phyloP scores from a whole-genome alignment of 2,888 invertebrate genomes.

The Dryococelus australis region DNA sequence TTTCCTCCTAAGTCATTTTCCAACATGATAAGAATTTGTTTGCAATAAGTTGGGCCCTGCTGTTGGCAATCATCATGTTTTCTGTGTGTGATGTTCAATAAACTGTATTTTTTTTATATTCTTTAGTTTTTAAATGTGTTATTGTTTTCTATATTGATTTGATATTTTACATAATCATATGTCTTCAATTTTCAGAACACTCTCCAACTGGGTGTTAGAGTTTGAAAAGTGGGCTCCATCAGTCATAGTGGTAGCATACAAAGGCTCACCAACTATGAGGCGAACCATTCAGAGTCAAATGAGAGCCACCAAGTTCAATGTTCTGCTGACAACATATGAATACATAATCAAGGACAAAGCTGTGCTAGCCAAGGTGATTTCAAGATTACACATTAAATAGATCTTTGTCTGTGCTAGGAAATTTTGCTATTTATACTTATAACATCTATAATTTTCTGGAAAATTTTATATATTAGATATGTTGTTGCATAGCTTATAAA shows the following conservation, averaged over 20 bases:
- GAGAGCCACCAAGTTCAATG: constrained; percentile 65
- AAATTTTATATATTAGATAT: too few relatives aligned
- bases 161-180: background rate
- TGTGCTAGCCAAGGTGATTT: constrained; percentile 63
- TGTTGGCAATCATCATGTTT: too few relatives aligned
- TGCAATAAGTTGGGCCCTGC: too few relatives aligned
- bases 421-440: too few relatives aligned
- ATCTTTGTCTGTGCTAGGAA: too few relatives aligned
- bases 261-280: constrained; percentile 63
- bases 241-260: constrained; percentile 58
- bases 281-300: constrained; percentile 56
- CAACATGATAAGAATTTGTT: too few relatives aligned
- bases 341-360: constrained; percentile 71
- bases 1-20: too few relatives aligned
- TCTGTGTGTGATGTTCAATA: too few relatives aligned
- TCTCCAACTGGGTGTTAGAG: constrained; percentile 70
- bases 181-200: constrained; percentile 55
- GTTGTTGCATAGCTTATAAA: too few relatives aligned
- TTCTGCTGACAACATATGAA: constrained; percentile 70
- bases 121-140: background rate
- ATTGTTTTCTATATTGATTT: background rate
- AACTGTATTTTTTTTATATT: too few relatives aligned
- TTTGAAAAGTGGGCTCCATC: constrained; percentile 70
- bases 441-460: too few relatives aligned
- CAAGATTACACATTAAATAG: too few relatives aligned